Conservation (phyloP, 2,888 invertebrate species). For the Ophion obscuratus region DNA sequence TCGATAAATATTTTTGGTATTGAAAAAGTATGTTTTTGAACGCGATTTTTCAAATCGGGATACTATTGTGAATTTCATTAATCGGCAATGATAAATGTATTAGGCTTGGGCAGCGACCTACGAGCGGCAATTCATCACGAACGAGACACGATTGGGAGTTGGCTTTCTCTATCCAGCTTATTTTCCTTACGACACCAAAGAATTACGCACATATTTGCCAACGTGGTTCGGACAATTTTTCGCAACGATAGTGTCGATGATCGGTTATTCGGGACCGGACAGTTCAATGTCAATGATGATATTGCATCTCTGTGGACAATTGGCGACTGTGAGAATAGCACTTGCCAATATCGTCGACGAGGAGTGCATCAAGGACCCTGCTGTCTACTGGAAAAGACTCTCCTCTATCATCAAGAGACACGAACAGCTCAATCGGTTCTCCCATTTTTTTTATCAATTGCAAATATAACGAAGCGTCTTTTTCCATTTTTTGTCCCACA, state of each 20-base stretch:
- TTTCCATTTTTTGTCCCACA: background rate
- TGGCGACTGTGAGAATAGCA: conserved; percentile 60
- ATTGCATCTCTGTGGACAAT: conserved; percentile 76
- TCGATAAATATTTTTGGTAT: background rate
- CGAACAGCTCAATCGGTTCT: conserved; percentile 65
- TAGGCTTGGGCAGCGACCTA: conserved; percentile 46
- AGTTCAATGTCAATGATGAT: conserved; percentile 72
- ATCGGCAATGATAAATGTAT: background rate
- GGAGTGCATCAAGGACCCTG: conserved; percentile 38
- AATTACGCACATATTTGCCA: conserved; percentile 70
- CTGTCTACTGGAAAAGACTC: conserved; percentile 51
- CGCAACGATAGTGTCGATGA: conserved; percentile 69
- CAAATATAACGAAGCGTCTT: background rate
- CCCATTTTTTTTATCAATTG: background rate
- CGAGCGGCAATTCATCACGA: conserved; percentile 44
- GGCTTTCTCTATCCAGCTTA: conserved; percentile 66
- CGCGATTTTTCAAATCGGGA: too few relatives aligned
- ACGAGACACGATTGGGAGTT: conserved; percentile 56
- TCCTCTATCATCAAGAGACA: conserved; percentile 60
- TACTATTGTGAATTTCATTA: background rate
- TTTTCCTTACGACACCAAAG: conserved; percentile 73
- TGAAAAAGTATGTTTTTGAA: too few relatives aligned
- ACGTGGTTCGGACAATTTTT: conserved; percentile 74
- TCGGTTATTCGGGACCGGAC: conserved; percentile 74
- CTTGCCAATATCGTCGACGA: conserved; percentile 56